Percentiles rank a stretch among this genome's conserved stretches.
phyloP scores from a whole-genome alignment of 1,140 invertebrate species.

The Hyposmocoma kahamanoa region DNA sequence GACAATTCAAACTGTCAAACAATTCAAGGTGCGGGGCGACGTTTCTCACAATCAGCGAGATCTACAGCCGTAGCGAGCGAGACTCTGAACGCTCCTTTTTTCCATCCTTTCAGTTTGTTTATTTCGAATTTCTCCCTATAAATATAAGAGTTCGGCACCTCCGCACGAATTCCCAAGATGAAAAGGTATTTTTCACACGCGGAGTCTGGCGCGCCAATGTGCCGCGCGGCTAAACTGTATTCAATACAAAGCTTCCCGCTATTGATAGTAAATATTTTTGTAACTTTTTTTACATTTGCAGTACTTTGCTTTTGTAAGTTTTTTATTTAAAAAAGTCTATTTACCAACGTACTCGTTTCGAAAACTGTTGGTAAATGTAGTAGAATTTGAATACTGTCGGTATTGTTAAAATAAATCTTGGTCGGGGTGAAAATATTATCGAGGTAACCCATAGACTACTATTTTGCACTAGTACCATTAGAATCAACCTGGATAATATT shows the following conservation, averaged over 20 bases:
- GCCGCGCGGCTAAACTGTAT: slow-evolving; percentile 33
- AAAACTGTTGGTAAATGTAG: too few species aligned
- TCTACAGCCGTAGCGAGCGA: slow-evolving; percentile 48
- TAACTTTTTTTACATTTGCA: too few species aligned
- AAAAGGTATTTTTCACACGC: slow-evolving; percentile 62
- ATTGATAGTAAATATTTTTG: slow-evolving; percentile 26
- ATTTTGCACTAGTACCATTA: too few species aligned
- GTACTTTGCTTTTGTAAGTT: too few species aligned
- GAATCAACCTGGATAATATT: too few species aligned
- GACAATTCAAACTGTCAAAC: slow-evolving; percentile 67
- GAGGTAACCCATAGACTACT: too few species aligned
- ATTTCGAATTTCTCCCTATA: slow-evolving; percentile 59
- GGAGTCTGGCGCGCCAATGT: slow-evolving; percentile 27
- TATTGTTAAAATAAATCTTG: too few species aligned
- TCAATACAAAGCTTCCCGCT: slow-evolving; percentile 28
- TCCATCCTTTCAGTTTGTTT: slow-evolving; percentile 57
- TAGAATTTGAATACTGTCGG: too few species aligned
- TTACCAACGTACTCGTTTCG: too few species aligned
- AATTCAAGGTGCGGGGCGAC: slow-evolving; percentile 58
- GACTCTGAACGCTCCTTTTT: slow-evolving; percentile 43
- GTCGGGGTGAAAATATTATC: too few species aligned
- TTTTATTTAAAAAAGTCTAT: too few species aligned
- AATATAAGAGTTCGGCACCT: slow-evolving; percentile 63
- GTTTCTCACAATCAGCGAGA: slow-evolving; percentile 67
- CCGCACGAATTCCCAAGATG: slow-evolving; percentile 60